These are phyloP conservation scores for Melipona bicolor DNA, from an alignment of 2,888 invertebrate genomes.

Conservation along the genomic window DNA sequence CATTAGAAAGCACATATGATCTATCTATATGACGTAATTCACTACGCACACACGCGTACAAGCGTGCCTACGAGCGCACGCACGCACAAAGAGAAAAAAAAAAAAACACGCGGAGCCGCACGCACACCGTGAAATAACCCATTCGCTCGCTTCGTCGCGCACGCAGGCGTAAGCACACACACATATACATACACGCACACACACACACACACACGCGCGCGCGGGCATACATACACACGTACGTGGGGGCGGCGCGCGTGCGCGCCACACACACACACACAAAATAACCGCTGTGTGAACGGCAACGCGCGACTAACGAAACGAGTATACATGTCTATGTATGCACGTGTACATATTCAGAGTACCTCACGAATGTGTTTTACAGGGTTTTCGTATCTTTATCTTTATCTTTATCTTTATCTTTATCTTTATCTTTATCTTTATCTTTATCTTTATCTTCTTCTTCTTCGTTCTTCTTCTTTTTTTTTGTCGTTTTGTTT, in stretches of 20 bases:
- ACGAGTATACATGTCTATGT: constrained; percentile 71
- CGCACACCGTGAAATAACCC: constrained; percentile 52
- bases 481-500: not conserved
- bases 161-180: constrained; percentile 31
- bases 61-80: constrained; percentile 71
- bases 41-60: constrained; percentile 77
- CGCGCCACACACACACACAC: constrained; percentile 38
- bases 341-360: constrained; percentile 78
- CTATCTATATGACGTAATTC: constrained; percentile 82
- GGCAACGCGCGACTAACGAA: constrained; percentile 47
- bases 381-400: constrained; percentile 66
- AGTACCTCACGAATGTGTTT: constrained; percentile 78
- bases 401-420: constrained; percentile 17
- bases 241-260: constrained; percentile 20
- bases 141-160: constrained; percentile 53
- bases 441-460: not conserved
- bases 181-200: constrained; percentile 30
- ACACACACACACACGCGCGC: constrained; percentile 23
- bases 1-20: constrained; percentile 83
- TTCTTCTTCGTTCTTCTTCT: not conserved
- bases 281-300: constrained; percentile 50
- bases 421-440: constrained; percentile 48
- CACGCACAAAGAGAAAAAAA: constrained; percentile 57
- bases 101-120: constrained; percentile 57
- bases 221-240: constrained; percentile 36